Evolutionary conservation across 64 coral and sea anemone genomes (phyloP), one percentile per base, ranked within the genome.

Genomic region (Dendrophyllia cribrosa): DNA sequence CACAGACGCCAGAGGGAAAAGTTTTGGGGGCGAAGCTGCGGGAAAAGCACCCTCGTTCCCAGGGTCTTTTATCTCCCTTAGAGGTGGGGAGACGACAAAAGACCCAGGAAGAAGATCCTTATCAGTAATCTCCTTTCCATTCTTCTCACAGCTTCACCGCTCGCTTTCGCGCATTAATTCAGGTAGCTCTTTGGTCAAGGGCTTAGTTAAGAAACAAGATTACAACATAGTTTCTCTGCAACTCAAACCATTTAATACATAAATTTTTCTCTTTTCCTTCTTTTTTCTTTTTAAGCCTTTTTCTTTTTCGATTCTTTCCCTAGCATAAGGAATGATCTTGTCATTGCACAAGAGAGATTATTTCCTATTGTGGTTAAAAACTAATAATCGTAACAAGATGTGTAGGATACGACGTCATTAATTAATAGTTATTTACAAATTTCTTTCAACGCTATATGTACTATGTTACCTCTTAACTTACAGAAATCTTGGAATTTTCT

Each of bases 221-320:
- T 34, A 34, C 26, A 75, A 9, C 12, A 75, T 10, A 48, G 15
- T 50, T 48, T 17, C 46, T 20, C 44, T 20, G 45, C 12, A 75
- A 75, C 45, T 75, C 72, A 65, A 84, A 51, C 80, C 80, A 84
- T 84, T 84, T 84, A 84, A 50, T 84, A 84, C 80, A 67, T 77
- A 77, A 24, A 12, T 47, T 0, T 51, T 51, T 22, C 8, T 67
- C 12, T 84, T 34, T 64, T 51, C 64, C 12, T 21, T 14, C 4
- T 22, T 65, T 44, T 17, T 45, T 43, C 24, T 43, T 34, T 17
- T 58, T 51, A 43, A 75, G 46, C 6, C 16, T 15, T 12, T 43
- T 49, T 45, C 34, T 5, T 72, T 72, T 14, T 9, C 4, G 13
- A 1, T 52, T 1, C 48, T 16, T 14, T 48, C 43, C 5, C 15